Evolutionary conservation across 2,113 vertebrate genomes (phyloP).

Genomic region (Cynoglossus semilaevis): DNA sequence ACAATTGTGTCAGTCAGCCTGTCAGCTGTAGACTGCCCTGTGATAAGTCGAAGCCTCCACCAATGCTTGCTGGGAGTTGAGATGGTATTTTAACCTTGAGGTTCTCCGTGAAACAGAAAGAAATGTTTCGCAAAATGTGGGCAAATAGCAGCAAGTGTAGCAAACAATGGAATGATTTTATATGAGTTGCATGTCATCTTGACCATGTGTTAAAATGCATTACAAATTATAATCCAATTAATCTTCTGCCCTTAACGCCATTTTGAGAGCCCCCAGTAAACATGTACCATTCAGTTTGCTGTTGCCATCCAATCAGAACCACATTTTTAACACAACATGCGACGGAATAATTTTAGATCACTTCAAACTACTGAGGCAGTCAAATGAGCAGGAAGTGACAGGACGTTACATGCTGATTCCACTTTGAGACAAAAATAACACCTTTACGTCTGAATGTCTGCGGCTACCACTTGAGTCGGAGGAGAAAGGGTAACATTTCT

Average conservation of each 20-base stretch:
- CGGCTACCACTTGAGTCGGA: constrained; percentile 48
- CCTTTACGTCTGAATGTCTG: constrained; percentile 52
- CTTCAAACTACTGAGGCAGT: constrained; percentile 41
- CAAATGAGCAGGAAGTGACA: constrained; percentile 58
- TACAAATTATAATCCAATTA: constrained; percentile 3
- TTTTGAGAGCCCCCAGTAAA: constrained; percentile 1
- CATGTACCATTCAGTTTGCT: constrained; percentile 8
- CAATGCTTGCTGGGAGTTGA: too few relatives aligned
- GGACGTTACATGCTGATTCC: constrained; percentile 26
- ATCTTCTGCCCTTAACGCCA: constrained; percentile 1
- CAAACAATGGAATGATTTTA: too few relatives aligned
- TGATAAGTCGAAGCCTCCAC: too few relatives aligned
- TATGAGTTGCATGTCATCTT: too few relatives aligned
- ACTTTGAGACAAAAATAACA: constrained; percentile 45
- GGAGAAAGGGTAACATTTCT: constrained; percentile 39
- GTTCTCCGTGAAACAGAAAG: too few relatives aligned
- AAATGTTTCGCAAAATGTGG: too few relatives aligned
- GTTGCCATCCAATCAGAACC: constrained; percentile 25
- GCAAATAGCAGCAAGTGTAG: too few relatives aligned
- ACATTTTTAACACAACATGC: constrained; percentile 16
- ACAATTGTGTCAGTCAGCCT: too few relatives aligned
- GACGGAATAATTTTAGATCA: constrained; percentile 52
- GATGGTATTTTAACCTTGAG: too few relatives aligned
- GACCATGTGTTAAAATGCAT: too few relatives aligned
- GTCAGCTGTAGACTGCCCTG: too few relatives aligned